Conservation (phyloP, 2,113 vertebrate species). For the Thunnus maccoyii region DNA sequence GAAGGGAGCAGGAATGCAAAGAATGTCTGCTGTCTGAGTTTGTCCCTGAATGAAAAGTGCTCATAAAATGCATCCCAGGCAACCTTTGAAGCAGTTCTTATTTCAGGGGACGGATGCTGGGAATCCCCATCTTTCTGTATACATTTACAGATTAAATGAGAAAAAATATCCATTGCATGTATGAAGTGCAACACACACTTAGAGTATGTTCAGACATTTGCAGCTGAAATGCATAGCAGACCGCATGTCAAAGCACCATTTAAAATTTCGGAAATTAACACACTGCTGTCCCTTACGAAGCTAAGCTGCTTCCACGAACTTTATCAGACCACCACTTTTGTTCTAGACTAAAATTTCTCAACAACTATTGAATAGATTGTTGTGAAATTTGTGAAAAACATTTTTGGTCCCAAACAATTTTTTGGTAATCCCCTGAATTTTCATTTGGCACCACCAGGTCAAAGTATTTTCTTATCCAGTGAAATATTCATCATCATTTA, state of each 20-base stretch:
- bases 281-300: too few species aligned
- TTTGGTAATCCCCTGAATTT: too few species aligned
- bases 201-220: neutral
- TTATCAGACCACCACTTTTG: too few species aligned
- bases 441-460: too few species aligned
- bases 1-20: constrained; percentile 69
- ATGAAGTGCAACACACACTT: neutral
- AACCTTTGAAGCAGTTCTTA: constrained; percentile 51
- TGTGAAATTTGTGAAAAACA: too few species aligned
- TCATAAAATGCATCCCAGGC: constrained; percentile 64
- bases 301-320: too few species aligned
- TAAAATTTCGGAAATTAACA: too few species aligned
- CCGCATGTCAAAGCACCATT: neutral
- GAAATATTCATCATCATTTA: too few species aligned
- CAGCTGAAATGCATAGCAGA: neutral
- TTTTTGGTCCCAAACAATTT: too few species aligned
- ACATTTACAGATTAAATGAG: constrained; percentile 9
- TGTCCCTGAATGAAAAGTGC: constrained; percentile 67
- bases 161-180: neutral
- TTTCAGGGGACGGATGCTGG: constrained; percentile 57
- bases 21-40: constrained; percentile 82
- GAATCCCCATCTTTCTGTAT: constrained; percentile 54
- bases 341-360: too few species aligned
- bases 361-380: too few species aligned
- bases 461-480: too few species aligned